Evolutionary conservation across 2,888 invertebrate genomes (phyloP), one percentile per base, ranked within the genome.

Genomic region (Melanotus villosus): DNA sequence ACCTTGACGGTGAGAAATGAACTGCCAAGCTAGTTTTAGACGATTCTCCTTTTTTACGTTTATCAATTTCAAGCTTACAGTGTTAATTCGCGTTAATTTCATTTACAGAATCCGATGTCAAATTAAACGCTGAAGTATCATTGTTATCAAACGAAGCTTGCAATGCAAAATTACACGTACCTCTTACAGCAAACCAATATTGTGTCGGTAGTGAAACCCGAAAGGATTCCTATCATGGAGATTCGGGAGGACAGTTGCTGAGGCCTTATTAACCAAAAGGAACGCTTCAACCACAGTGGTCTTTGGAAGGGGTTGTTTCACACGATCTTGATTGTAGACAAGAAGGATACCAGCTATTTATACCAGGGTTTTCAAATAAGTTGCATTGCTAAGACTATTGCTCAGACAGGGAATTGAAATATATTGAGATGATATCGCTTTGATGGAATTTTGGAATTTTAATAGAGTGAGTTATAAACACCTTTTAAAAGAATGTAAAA

Each of bases 131-230:
- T 3, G 32, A 30, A 6, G 32, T 52, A 6, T 32, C 32, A 1
- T 10, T 52, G 7, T 10, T 30, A 16, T 52, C 52, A 14, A 52
- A 52, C 10, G 5, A 18, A 14, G 10, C 2, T 1, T 52, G 52
- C n/a, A 16, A 9, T 1, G 52, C 23, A 0, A 14, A 30, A 19
- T 7, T 52, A 2, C 12, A 18, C 3, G 10, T 7, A 12, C 2
- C n/a, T 5, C 32, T 32, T 10, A 52, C n/a, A 18, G 7, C 32
- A 1, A 52, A 32, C 10, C 52, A 52, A 1, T 32, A 14, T 1
- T 66, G 66, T 23, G 65, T 57, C 10, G 65, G 65, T 6, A 47
- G 65, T 4, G 43, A 86, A 30, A 10, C 3, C 6, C 87, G 88
- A 2, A 32, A 47, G 14, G 57, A 65, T 45, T 18, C 65, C n/a